These are phyloP conservation scores for Kryptolebias ocellatus DNA, from an alignment of 2,797 vertebrate genomes.

Conservation along the genomic window DNA sequence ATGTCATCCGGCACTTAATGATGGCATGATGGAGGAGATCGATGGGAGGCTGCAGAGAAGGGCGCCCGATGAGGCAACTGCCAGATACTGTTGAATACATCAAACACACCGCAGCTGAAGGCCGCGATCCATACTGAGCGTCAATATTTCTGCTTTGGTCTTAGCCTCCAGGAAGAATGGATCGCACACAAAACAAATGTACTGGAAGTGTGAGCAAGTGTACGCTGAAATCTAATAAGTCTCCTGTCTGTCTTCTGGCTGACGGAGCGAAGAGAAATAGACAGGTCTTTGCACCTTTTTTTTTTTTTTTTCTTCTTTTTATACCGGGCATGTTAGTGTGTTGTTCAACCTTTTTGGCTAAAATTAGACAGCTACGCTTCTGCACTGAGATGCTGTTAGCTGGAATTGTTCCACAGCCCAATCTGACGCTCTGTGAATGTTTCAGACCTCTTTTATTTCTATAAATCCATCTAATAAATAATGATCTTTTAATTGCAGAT, in stretches of 20 bases:
- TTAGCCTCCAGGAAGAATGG: slow-evolving; percentile 49
- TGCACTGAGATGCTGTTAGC: neutral
- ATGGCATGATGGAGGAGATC: slow-evolving; percentile 68
- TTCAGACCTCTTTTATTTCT: neutral
- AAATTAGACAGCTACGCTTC: neutral
- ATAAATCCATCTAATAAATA: neutral
- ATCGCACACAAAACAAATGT: slow-evolving; percentile 51
- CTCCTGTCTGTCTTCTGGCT: slow-evolving; percentile 28
- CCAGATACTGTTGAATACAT: slow-evolving; percentile 65
- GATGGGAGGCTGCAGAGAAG: slow-evolving; percentile 55
- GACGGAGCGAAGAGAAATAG: slow-evolving; percentile 21
- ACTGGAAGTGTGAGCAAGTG: slow-evolving; percentile 37
- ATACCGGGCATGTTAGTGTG: neutral
- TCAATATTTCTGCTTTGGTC: slow-evolving; percentile 60
- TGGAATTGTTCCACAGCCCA: neutral
- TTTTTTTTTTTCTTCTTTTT: neutral
- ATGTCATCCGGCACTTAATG: slow-evolving; percentile 67
- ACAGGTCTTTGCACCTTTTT: slow-evolving; percentile 1
- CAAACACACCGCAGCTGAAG: slow-evolving; percentile 48
- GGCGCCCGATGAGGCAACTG: slow-evolving; percentile 58
- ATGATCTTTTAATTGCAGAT: too few species aligned
- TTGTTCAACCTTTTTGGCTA: neutral
- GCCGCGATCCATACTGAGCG: slow-evolving; percentile 59
- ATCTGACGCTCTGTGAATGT: neutral
- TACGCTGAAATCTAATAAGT: slow-evolving; percentile 45